These are phyloP conservation scores for Acinonyx jubatus DNA, from an alignment of 2,113 vertebrate genomes.

Conservation along the genomic window DNA sequence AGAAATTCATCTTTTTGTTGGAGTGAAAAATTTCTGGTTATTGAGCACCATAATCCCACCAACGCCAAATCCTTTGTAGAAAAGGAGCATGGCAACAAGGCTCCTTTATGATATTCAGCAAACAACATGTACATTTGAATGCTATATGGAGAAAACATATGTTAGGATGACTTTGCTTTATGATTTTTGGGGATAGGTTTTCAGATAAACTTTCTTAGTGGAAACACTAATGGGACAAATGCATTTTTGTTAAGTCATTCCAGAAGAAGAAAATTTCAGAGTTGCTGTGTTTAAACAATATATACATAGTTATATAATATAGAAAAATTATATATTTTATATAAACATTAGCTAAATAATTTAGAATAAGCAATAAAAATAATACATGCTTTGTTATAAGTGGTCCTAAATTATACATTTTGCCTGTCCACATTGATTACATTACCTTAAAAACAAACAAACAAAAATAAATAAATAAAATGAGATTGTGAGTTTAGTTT, in stretches of 20 bases:
- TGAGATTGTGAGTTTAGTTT: not conserved
- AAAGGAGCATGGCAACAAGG: not conserved
- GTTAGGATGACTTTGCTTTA: not conserved
- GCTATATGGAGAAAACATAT: not conserved
- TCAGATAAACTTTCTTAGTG: not conserved
- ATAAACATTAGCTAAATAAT: not conserved
- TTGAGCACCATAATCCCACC: not conserved
- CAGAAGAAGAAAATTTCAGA: not conserved
- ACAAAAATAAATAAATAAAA: not conserved
- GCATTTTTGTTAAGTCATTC: not conserved
- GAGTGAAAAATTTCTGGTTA: not conserved
- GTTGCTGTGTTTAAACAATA: not conserved
- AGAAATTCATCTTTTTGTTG: not conserved
- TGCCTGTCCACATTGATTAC: not conserved
- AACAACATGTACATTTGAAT: not conserved
- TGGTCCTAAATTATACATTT: not conserved
- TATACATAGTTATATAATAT: not conserved
- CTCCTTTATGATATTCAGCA: not conserved
- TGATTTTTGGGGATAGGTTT: not conserved
- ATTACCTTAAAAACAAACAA: not conserved
- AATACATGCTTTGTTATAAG: not conserved
- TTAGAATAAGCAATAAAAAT: not conserved
- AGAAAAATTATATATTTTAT: not conserved
- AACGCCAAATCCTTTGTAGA: not conserved
- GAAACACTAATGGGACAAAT: not conserved